Base-by-base conservation (phyloP, 2,113 vertebrate species). In the Eulacestoma nigropectus region DNA sequence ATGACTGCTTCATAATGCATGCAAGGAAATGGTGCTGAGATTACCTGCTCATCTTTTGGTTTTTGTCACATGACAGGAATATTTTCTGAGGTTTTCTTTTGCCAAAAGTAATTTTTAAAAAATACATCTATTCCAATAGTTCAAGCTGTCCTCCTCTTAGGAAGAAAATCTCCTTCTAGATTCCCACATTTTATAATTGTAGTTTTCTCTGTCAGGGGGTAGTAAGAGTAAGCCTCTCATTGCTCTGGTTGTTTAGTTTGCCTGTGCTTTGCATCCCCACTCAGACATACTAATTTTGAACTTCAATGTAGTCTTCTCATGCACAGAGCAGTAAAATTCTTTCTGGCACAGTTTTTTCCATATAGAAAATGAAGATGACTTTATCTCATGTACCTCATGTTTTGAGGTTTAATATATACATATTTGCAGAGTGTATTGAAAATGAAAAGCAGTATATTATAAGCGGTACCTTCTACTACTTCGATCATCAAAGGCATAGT, bases 401-500 rank as follows among this genome's bases (percentile, higher is more conserved):
- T 85, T 75, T 37, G 75, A 49, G 55, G 19, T 60, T 87, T 91
- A 86, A 87, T 75, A 49, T 37, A 69, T 23, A 7, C 29, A 23
- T 55, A 62, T 55, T 89, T 89, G 33, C 47, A 52, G 63, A 93
- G 23, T 35, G 33, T 57, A 35, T 23, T 69, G 46, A 91, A 81
- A 68, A 90, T 50, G 18, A 91, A 88, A 94, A 90, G 13, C 46
- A 44, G 37, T 79, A 33, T 76, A 53, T 56, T 62, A 50, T 76
- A 87, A 94, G 53, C 7, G 37, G 46, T 73, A 67, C 30, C 42
- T 91, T 41, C 47, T 33, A 74, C 7, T 70, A 30, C 49, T 89
- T 95, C 73, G 53, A 76, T 62, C 70, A 74, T 85, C 65, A 85
- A 84, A 89, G 23, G 33, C 0, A 0, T 57, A 62, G 26, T 39